Base-by-base conservation (phyloP, 2,888 invertebrate species). In the Hypsopygia costalis region DNA sequence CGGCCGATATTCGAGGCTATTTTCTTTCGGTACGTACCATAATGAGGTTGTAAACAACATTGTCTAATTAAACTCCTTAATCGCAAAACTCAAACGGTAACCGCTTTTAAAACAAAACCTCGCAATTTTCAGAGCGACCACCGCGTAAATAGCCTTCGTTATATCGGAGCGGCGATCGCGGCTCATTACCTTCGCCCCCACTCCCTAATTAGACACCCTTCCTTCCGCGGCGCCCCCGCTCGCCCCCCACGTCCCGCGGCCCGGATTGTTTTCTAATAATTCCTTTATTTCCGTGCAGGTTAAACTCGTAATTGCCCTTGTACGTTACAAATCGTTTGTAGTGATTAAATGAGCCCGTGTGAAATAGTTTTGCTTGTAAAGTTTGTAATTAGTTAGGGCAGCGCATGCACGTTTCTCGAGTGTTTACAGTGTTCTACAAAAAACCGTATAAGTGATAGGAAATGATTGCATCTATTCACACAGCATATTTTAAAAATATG, bases 51-150 rank as follows among this genome's bases (percentile, higher is more conserved):
- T 88, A 88, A 88, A 88, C 86, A 88, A 88, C 81, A 70, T 72
- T 75, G 82, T 83, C 83, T 87, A 87, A 88, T 88, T 88, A 86
- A 87, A 87, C 86, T 86, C 85, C 81, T 86, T 87, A 86, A 88
- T 87, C 87, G 86, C 83, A 77, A 85, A 86, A 87, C 85, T 88
- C 86, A 86, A 87, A 85, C 85, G 83, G 80, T 81, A 78, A 83
- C 82, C 81, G 85, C 83, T 85, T 86, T 86, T 83, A 86, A 86
- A 86, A 87, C 86, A 86, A 85, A 86, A 85, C 83, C 81, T 81
- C 76, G 83, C 85, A 82, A 86, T 86, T 85, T 83, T 82, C 78
- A 63, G 72, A 81, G 76, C 80, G 86, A 75, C 86, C 85, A 79
- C 82, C 81, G 80, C 81, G 81, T 80, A 83, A 82, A 85, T 85